phyloP scores from a whole-genome alignment of 1,140 invertebrate species.

The Musca vetustissima region DNA sequence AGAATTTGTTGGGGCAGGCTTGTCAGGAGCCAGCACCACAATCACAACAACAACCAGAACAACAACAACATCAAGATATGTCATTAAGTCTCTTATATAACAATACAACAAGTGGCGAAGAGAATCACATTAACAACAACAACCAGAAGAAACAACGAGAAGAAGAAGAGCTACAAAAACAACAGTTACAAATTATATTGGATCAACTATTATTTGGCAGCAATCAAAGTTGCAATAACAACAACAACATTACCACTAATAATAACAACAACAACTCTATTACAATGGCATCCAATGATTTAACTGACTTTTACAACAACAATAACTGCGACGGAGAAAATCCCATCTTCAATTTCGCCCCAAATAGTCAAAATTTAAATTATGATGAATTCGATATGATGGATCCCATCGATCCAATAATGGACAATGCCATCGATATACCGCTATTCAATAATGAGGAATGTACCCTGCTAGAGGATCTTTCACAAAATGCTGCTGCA shows the following conservation, averaged over 20 bases:
- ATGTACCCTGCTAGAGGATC: background rate
- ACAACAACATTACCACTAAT: conserved; percentile 1
- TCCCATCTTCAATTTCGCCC: no score
- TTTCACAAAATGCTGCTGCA: background rate
- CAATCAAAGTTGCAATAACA: conserved; percentile 1
- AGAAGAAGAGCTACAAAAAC: background rate
- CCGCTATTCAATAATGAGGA: background rate
- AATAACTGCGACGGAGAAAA: conserved; percentile 23
- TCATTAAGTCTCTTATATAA: background rate
- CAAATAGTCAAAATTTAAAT: no score
- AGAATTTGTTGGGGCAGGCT: conserved; percentile 34
- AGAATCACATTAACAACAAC: background rate
- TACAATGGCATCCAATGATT: background rate
- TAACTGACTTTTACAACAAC: conserved; percentile 17
- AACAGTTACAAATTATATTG: conserved; percentile 5
- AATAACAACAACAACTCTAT: background rate
- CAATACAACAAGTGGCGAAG: background rate
- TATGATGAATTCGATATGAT: no score
- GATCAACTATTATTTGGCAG: conserved; percentile 15
- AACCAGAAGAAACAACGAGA: background rate
- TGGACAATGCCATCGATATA: conserved; percentile 23
- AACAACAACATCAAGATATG: conserved; percentile 29
- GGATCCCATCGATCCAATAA: background rate
- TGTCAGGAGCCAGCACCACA: conserved; percentile 35
- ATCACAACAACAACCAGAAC: no score